Conservation (phyloP, 2,797 vertebrate genomes). For the Pseudocheirus occidentalis region DNA sequence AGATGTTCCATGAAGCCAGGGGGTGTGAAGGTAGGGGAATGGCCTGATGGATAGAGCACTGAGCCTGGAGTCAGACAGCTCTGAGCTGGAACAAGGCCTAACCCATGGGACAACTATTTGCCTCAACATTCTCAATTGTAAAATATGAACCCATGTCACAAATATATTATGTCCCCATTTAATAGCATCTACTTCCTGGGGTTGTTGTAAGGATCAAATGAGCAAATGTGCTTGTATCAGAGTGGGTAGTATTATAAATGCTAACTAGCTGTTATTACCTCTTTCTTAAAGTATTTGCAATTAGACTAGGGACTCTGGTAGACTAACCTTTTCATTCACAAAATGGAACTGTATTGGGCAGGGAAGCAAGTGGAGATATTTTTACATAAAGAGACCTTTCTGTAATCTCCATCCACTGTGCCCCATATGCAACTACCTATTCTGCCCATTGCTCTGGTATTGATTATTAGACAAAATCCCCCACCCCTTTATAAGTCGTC, state of each 20-base stretch:
- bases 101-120: neutral
- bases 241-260: neutral
- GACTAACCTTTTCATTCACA: neutral
- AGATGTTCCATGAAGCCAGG: neutral
- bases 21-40: neutral
- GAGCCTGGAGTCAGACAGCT: neutral
- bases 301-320: neutral
- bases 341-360: neutral
- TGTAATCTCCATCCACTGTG: neutral
- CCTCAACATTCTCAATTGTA: neutral
- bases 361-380: neutral
- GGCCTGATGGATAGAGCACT: too few relatives aligned
- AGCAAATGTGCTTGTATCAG: neutral
- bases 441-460: neutral
- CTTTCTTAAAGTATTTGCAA: neutral
- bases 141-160: neutral
- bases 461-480: slow-evolving; percentile 3
- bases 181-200: neutral
- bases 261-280: neutral
- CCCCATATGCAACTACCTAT: neutral
- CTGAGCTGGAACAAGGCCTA: neutral
- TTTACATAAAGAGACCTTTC: neutral
- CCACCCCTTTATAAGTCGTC: neutral
- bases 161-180: neutral
- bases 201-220: neutral